Conservation (phyloP, 2,797 vertebrate species). For the Fistularia tabacaria region DNA sequence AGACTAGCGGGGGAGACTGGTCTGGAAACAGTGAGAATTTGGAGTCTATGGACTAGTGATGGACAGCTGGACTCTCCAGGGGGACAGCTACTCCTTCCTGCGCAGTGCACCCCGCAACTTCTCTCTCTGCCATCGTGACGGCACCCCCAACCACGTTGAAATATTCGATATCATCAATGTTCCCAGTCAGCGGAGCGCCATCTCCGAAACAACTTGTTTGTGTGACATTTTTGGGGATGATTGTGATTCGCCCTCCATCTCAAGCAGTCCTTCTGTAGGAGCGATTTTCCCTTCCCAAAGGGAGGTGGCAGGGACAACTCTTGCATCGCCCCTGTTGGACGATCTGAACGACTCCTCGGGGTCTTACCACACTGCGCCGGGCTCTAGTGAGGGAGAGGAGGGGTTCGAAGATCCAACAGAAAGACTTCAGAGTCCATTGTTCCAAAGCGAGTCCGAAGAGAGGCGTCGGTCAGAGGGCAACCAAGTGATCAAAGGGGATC, state of each 20-base stretch:
- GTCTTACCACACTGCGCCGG: constrained; percentile 74
- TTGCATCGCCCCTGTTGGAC: constrained; percentile 55
- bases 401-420: constrained; percentile 74
- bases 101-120: constrained; percentile 65
- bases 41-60: constrained; percentile 70
- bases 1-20: constrained; percentile 45
- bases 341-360: constrained; percentile 75
- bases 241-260: constrained; percentile 62
- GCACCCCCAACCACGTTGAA: constrained; percentile 76
- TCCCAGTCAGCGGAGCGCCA: constrained; percentile 64
- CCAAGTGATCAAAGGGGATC: constrained; percentile 22
- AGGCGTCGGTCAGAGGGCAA: constrained; percentile 20
- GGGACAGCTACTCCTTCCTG: constrained; percentile 76
- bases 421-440: constrained; percentile 37
- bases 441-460: constrained; percentile 37
- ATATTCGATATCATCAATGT: constrained; percentile 78
- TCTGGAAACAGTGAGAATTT: constrained; percentile 54
- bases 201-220: constrained; percentile 79
- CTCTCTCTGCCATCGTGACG: constrained; percentile 71
- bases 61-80: constrained; percentile 80
- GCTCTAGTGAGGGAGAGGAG: constrained; percentile 81
- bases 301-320: constrained; percentile 47
- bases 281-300: constrained; percentile 48
- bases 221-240: constrained; percentile 83
- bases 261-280: constrained; percentile 64